Conservation (phyloP, 2,888 invertebrate species). For the Petrolisthes cinctipes region DNA sequence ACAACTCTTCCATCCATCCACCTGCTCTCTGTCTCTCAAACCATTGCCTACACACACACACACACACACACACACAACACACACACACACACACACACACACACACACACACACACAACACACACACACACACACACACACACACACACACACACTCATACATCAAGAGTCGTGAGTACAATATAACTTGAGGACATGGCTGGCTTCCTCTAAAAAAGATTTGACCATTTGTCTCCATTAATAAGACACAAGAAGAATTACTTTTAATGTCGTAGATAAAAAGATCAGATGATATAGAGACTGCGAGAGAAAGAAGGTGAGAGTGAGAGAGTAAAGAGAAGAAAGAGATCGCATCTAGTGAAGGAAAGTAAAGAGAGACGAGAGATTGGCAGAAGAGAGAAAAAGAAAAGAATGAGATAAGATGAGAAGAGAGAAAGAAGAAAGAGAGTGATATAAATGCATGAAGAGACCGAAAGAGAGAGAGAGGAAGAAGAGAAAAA, state of each 20-base stretch:
- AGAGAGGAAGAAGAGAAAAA: conserved; percentile 2
- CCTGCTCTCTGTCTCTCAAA: conserved; percentile 6
- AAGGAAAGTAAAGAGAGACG: not conserved
- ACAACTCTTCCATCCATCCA: not conserved
- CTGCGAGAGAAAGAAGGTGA: not conserved
- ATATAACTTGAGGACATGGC: too few species aligned
- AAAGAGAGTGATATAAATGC: not conserved
- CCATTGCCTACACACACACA: not conserved
- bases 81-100: not conserved
- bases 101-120: too few species aligned
- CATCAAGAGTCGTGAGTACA: too few species aligned
- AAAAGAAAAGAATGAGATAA: not conserved
- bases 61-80: too few species aligned
- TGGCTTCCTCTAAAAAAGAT: too few species aligned
- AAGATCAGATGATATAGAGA: not conserved
- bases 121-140: not conserved
- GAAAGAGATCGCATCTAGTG: not conserved
- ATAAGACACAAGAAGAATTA: too few species aligned
- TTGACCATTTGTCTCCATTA: too few species aligned
- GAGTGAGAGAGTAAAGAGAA: not conserved
- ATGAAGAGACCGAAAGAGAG: not conserved
- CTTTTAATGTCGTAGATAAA: not conserved
- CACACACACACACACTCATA: too few species aligned
- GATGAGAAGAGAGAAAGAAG: not conserved
- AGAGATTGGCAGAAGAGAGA: not conserved